These are phyloP conservation scores for Eulemur macaco DNA, from an alignment of 2,113 vertebrate genomes.

Conservation along the genomic window DNA sequence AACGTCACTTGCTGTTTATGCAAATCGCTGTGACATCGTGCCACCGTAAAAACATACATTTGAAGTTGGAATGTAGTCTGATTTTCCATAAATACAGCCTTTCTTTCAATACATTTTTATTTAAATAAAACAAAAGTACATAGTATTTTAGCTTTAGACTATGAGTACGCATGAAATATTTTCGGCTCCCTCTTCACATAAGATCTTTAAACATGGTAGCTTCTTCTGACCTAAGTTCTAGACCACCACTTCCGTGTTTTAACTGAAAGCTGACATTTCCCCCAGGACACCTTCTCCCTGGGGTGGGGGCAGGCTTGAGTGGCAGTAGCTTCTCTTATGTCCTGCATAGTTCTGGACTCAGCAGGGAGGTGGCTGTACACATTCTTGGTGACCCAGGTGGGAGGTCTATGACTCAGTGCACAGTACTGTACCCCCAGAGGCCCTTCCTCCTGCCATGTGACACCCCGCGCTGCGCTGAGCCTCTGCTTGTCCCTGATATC, in stretches of 20 bases:
- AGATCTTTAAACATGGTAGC: background rate
- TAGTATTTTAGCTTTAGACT: background rate
- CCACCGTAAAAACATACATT: background rate
- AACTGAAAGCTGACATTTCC: background rate
- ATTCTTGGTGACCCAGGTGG: fast-evolving
- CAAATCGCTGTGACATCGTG: background rate
- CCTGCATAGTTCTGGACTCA: background rate
- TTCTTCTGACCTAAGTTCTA: background rate
- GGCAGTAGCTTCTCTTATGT: background rate
- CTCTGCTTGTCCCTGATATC: background rate
- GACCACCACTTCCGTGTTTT: background rate
- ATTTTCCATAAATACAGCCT: background rate
- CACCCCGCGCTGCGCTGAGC: background rate
- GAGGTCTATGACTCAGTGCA: background rate
- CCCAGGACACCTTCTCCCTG: background rate
- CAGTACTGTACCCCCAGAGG: fast-evolving
- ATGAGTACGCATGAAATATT: background rate
- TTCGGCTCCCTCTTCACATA: background rate
- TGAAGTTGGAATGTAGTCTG: background rate
- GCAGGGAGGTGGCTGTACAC: background rate
- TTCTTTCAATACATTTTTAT: background rate
- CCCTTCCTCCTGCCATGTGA: no score
- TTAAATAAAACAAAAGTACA: background rate
- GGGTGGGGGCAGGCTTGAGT: no score
- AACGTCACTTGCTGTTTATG: background rate